These are phyloP conservation scores for Phragmatobia fuliginosa DNA, from an alignment of 2,888 invertebrate species.

Conservation along the genomic window DNA sequence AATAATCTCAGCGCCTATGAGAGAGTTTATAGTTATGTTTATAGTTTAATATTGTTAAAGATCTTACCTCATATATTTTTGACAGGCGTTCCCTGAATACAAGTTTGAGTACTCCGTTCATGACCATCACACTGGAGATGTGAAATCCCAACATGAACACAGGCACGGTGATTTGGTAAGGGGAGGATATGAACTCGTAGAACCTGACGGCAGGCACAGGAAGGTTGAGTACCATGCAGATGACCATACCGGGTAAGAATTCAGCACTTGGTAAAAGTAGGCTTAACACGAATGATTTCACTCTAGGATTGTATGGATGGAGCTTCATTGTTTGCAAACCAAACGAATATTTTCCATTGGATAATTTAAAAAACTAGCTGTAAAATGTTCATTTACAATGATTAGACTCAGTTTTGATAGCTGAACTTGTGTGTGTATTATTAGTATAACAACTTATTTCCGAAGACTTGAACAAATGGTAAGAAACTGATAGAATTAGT, in stretches of 20 bases:
- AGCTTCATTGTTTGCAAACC: background rate
- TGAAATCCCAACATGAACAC: constrained; percentile 83
- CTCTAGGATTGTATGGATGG: background rate
- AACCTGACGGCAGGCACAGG: constrained; percentile 88
- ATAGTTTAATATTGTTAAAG: background rate
- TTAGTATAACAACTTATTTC: constrained; percentile 9
- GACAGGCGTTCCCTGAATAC: constrained; percentile 85
- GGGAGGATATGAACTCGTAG: constrained; percentile 88
- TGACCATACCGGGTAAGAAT: constrained; percentile 79
- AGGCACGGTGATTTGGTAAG: constrained; percentile 87
- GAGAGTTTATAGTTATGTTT: background rate
- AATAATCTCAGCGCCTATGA: background rate
- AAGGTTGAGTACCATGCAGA: constrained; percentile 89
- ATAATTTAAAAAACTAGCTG: background rate
- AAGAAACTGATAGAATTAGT: background rate
- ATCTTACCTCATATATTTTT: constrained; percentile 11
- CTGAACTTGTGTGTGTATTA: background rate
- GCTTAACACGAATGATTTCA: background rate
- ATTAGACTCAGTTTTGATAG: background rate
- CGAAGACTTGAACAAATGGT: background rate
- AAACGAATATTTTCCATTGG: background rate
- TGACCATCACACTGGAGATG: constrained; percentile 86
- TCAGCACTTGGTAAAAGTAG: background rate
- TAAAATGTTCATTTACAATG: background rate
- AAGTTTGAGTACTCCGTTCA: constrained; percentile 85